Evolutionary conservation across 1,140 invertebrate species (phyloP), one percentile per base, ranked within the genome.

Genomic region (Aphaenogaster rudis): DNA sequence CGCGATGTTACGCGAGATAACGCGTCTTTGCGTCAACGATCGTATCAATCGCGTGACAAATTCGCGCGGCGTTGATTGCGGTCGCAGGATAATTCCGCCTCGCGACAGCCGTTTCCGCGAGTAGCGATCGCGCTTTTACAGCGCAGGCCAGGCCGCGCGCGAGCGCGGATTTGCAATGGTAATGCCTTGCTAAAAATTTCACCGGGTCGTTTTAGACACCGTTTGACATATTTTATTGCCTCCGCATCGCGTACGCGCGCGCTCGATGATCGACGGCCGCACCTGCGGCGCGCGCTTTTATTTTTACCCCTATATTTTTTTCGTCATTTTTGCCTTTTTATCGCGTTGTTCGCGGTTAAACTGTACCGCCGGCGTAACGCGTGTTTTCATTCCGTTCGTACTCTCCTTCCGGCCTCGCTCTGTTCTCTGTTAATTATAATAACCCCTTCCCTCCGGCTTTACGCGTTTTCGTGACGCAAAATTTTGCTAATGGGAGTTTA

Each of bases 221-320:
- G 63, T 66, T 79, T 80, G 63, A 86, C 84, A 78, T 64, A 79
- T 80, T 86, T 69, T 86, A 86, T 86, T 80, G 76, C 39, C 50
- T 39, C 45, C 42, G 80, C 39, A 28, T 13, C 50, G 28, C 15
- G n/a, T 42, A 48, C 66, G 36, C 50, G 28, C 61, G 17, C 45
- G 57, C 15, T 52, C 39, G n/a, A 86, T 86, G 74, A 86, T 80
- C 84, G 63, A 86, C 63, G 84, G 45, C 42, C 50, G 50, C 84
- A 86, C 63, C 63, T 86, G 76, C 76, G 39, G n/a, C 15, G 50
- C 11, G 39, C 74, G 71, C 21, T 61, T 85, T 66, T 76, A 45
- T 57, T 67, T 85, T 64, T 78, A 17, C n/a, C 42, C 7, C 8
- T 42, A 17, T 59, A 72, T 59, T 61, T 61, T 48, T 50, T 77